These are phyloP conservation scores for Coboldia fuscipes DNA, from an alignment of 1,140 invertebrate species.

Conservation along the genomic window DNA sequence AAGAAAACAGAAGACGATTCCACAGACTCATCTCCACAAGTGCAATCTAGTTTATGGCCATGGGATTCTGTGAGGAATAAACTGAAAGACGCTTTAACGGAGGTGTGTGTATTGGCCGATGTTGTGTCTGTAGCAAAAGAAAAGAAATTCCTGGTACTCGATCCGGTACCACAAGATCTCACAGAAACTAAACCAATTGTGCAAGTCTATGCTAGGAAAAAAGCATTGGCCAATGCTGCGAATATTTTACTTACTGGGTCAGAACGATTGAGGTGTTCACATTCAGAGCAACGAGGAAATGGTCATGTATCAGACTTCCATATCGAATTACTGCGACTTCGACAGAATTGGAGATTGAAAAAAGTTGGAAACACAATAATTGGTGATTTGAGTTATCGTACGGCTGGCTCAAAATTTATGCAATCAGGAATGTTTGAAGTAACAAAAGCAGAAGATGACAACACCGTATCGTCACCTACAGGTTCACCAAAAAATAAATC, in stretches of 20 bases:
- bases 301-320: constrained; percentile 72
- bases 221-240: constrained; percentile 65
- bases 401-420: constrained; percentile 77
- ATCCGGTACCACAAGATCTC: constrained; percentile 71
- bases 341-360: constrained; percentile 88
- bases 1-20: constrained; percentile 45
- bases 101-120: constrained; percentile 82
- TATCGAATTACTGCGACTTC: constrained; percentile 66
- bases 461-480: constrained; percentile 24
- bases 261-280: constrained; percentile 61
- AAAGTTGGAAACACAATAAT: constrained; percentile 90
- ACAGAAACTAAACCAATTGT: constrained; percentile 66
- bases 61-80: constrained; percentile 89
- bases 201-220: constrained; percentile 81
- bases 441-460: constrained; percentile 73
- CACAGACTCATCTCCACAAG: constrained; percentile 44
- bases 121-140: constrained; percentile 82
- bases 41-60: constrained; percentile 76
- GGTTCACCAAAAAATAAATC: constrained; percentile 36
- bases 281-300: constrained; percentile 53
- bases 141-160: constrained; percentile 82
- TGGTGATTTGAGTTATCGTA: constrained; percentile 87
- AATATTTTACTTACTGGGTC: constrained; percentile 63
- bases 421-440: constrained; percentile 94
- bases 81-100: constrained; percentile 63